Evolutionary conservation across 2,797 vertebrate species (phyloP), one percentile per base, ranked within the genome.

Genomic region (Taeniopygia guttata): DNA sequence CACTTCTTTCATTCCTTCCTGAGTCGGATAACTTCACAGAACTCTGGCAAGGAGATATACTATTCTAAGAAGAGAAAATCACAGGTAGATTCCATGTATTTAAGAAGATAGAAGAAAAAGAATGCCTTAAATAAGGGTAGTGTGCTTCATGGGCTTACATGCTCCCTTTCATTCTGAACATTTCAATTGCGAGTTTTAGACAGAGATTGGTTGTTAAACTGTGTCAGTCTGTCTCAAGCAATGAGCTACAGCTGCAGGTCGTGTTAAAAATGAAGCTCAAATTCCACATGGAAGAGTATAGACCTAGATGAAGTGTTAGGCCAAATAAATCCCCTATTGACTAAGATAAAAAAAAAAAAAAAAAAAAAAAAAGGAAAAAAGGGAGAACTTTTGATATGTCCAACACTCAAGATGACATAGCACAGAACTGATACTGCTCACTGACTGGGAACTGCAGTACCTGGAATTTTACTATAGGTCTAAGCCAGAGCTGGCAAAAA

Each of bases 11-110:
- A 62, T 84, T 68, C 17, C 22, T 68, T 90, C 56, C 80, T 54
- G 60, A 72, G 30, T 74, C 0, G 0, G 67, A 64, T 86, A 84
- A 92, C 82, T 92, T 87, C 15, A 1, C 77, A 75, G 46, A 45
- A 85, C 78, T 60, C 56, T 75, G 36, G 34, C 30, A 79, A 76
- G 55, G 30, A 21, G 42, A 84, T 79, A 74, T 52, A 8, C 22
- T 79, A 64, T 67, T 84, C 74, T 73, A 43, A 76, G 76, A 58
- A 64, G 16, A 88, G n/a, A 70, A 90, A 91, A 85, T n/a, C 18
- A 49, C 60, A 76, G 77, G 77, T 93, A 89, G 52, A 64, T 52
- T 54, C 26, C 51, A 19, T 40, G 32, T 89, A 64, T 85, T 83
- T 84, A 84, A 80, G 59, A 93, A 79, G 72, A 89, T 3, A 66